Conservation (phyloP, 2,113 vertebrate species). For the Cynopterus brachyotis region DNA sequence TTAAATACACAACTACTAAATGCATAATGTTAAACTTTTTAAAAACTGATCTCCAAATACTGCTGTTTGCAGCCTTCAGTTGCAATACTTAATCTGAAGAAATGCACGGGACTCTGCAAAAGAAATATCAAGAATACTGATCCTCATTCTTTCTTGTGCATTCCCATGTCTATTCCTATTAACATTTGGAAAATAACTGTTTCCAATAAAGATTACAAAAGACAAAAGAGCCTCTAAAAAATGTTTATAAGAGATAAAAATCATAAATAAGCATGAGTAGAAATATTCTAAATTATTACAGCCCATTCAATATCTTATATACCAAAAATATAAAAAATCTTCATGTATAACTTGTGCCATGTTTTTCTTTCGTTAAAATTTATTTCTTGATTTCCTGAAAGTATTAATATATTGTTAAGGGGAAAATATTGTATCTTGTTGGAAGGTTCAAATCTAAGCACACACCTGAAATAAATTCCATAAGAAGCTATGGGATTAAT, state of each 20-base stretch:
- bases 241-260: not conserved
- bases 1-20: not conserved
- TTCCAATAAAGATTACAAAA: not conserved
- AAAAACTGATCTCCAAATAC: not conserved
- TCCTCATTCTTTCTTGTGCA: not conserved
- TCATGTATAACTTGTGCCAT: not conserved
- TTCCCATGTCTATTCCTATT: not conserved
- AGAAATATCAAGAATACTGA: not conserved
- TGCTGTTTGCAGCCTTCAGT: not conserved
- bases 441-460: not conserved
- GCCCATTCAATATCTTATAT: not conserved
- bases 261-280: not conserved
- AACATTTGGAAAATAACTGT: not conserved
- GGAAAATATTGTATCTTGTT: not conserved
- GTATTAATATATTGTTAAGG: not conserved
- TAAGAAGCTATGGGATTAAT: not conserved
- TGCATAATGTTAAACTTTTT: not conserved
- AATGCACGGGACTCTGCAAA: not conserved
- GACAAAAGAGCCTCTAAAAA: not conserved
- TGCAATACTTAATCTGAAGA: not conserved
- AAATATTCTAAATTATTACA: not conserved
- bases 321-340: not conserved
- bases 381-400: not conserved
- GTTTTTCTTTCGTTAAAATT: not conserved
- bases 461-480: not conserved